Percentiles rank a stretch among this genome's conserved stretches.
Conservation (phyloP, 2,113 vertebrate species). For the Labrus mixtus region DNA sequence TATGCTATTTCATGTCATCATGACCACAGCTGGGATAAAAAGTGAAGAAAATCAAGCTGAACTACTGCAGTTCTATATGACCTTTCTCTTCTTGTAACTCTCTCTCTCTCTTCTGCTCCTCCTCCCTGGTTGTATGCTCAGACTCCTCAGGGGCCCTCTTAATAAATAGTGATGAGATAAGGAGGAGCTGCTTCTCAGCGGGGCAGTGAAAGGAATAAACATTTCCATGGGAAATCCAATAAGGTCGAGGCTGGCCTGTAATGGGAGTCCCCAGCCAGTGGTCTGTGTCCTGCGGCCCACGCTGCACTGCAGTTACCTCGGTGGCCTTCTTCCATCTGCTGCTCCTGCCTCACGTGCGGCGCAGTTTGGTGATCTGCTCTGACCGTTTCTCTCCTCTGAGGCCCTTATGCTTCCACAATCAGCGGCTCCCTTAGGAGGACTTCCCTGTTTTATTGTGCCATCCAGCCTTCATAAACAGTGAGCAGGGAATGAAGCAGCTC, state of each 20-base stretch:
- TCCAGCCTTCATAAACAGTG: constrained; percentile 62
- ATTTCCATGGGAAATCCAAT: constrained; percentile 77
- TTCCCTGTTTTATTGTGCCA: constrained; percentile 62
- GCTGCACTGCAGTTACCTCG: constrained; percentile 28
- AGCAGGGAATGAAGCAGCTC: constrained; percentile 59
- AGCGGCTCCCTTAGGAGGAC: constrained; percentile 40
- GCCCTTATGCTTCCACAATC: constrained; percentile 56
- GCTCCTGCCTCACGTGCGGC: constrained; percentile 25
- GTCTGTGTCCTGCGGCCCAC: constrained; percentile 20
- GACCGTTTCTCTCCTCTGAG: constrained; percentile 46
- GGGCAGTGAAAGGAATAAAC: constrained; percentile 71
- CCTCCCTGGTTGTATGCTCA: constrained; percentile 41
- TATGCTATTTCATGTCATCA: constrained; percentile 30
- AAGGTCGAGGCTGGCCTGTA: constrained; percentile 59
- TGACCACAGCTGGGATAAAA: constrained; percentile 9
- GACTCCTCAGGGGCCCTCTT: constrained; percentile 62
- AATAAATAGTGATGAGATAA: constrained; percentile 83
- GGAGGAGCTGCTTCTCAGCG: constrained; percentile 67
- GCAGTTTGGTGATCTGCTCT: constrained; percentile 44
- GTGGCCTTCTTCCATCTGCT: constrained; percentile 33
- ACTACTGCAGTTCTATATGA: neutral
- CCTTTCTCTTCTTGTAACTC: constrained; percentile 5
- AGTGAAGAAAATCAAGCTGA: constrained; percentile 12
- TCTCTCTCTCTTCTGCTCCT: constrained; percentile 3
- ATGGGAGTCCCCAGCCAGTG: constrained; percentile 61